These are phyloP conservation scores for Xestia c-nigrum DNA, from an alignment of 2,888 invertebrate genomes.

Conservation along the genomic window DNA sequence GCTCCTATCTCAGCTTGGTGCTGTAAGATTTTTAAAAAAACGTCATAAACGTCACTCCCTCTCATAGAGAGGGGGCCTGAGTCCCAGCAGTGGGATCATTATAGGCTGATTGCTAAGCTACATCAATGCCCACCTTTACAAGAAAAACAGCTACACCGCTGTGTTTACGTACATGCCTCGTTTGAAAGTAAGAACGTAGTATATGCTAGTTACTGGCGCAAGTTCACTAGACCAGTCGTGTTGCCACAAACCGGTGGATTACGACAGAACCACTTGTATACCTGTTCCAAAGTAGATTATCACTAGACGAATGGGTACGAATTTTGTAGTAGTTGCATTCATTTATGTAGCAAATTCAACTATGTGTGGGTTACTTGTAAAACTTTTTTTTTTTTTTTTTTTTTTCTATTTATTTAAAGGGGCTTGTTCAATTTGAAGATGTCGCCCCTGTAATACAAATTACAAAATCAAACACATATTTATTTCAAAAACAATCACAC, in stretches of 20 bases:
- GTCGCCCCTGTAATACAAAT: too few relatives aligned
- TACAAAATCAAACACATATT: too few relatives aligned
- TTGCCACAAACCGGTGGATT: slow-evolving; percentile 42
- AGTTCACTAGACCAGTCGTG: slow-evolving; percentile 49
- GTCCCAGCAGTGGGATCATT: too few relatives aligned
- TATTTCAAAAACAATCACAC: too few relatives aligned
- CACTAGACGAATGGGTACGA: not conserved
- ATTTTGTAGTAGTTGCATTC: slow-evolving; percentile 11
- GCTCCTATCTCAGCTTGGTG: too few relatives aligned
- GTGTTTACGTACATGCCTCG: slow-evolving; percentile 28
- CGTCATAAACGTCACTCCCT: too few relatives aligned
- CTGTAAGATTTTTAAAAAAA: too few relatives aligned
- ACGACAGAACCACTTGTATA: slow-evolving; percentile 35
- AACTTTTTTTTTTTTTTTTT: too few relatives aligned
- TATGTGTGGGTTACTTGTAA: not conserved
- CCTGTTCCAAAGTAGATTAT: slow-evolving; percentile 20
- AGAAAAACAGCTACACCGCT: not conserved
- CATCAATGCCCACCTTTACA: not conserved
- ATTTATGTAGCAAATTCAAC: not conserved
- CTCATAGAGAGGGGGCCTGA: too few relatives aligned
- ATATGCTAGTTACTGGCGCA: slow-evolving; percentile 45
- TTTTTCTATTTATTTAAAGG: too few relatives aligned
- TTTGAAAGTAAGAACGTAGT: slow-evolving; percentile 44
- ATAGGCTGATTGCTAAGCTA: too few relatives aligned
- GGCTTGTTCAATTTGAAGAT: too few relatives aligned